Evolutionary conservation across 2,797 vertebrate species (phyloP).

Genomic region (Columba guinea): DNA sequence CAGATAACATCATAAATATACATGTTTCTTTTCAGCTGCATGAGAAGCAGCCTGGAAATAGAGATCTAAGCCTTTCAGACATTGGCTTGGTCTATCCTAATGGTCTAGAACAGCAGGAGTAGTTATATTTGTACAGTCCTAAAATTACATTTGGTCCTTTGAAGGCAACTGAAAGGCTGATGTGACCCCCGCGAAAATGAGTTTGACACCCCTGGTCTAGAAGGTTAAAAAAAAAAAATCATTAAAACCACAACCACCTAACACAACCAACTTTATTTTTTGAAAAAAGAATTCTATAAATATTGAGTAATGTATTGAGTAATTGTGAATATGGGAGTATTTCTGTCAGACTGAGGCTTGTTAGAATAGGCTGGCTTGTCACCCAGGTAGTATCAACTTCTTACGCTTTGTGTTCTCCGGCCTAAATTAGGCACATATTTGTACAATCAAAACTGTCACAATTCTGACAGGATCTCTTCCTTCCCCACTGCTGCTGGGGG

Average conservation of each 20-base stretch:
- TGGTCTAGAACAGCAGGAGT: not conserved
- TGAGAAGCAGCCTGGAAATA: not conserved
- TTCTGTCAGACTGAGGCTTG: not conserved
- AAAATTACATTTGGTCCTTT: too few species aligned
- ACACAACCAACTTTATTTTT: not conserved
- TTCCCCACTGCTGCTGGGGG: not conserved
- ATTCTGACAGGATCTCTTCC: not conserved
- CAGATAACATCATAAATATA: conserved; percentile 30
- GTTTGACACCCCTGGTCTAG: too few species aligned
- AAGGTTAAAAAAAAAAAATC: not conserved
- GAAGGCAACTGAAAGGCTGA: too few species aligned
- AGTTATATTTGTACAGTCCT: too few species aligned
- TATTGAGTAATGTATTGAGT: not conserved
- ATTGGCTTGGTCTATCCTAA: not conserved
- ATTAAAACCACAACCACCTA: not conserved
- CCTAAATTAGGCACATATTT: not conserved
- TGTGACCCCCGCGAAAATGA: too few species aligned
- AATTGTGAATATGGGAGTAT: not conserved
- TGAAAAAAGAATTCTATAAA: not conserved
- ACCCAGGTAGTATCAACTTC: not conserved
- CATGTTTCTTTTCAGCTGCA: conserved; percentile 7
- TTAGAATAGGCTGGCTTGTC: not conserved
- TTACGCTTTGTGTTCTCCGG: not conserved
- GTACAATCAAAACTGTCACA: not conserved
- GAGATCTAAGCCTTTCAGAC: not conserved